phyloP scores from a whole-genome alignment of 2,797 vertebrate genomes.

The Sciurus vulgaris region DNA sequence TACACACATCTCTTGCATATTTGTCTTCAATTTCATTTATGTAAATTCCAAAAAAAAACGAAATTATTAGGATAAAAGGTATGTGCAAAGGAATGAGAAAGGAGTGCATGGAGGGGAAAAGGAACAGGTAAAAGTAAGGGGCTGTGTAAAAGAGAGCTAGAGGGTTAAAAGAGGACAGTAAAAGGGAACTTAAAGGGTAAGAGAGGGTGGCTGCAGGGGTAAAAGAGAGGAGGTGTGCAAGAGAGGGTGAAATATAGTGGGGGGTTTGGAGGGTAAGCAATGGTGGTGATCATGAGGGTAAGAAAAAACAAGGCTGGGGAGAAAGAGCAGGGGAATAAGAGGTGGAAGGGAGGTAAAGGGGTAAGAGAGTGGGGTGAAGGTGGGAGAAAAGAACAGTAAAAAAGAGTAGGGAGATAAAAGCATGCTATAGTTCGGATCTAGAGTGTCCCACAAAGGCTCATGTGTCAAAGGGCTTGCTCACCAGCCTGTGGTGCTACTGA shows the following conservation, averaged over 20 bases:
- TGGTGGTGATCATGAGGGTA: neutral
- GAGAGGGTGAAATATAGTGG: neutral
- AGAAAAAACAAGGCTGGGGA: neutral
- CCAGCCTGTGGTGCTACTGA: neutral
- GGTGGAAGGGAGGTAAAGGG: neutral
- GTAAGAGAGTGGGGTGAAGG: neutral
- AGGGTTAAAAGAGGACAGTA: neutral
- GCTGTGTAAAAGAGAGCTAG: neutral
- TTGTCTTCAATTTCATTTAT: constrained; percentile 50
- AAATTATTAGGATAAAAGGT: constrained; percentile 43
- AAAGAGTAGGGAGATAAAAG: neutral
- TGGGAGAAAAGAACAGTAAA: neutral
- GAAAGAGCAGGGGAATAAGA: neutral
- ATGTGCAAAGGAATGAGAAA: constrained; percentile 38
- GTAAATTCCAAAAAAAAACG: neutral
- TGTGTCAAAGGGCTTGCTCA: neutral
- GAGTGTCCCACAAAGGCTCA: neutral
- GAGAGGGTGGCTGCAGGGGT: neutral
- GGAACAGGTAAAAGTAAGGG: neutral
- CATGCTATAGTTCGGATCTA: neutral
- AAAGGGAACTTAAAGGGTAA: neutral
- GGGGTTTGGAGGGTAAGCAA: neutral
- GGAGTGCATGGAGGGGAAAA: neutral
- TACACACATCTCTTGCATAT: neutral
- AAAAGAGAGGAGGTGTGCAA: neutral